Evolutionary conservation across 1,140 invertebrate species (phyloP).

Genomic region (Elymnias hypermnestra): DNA sequence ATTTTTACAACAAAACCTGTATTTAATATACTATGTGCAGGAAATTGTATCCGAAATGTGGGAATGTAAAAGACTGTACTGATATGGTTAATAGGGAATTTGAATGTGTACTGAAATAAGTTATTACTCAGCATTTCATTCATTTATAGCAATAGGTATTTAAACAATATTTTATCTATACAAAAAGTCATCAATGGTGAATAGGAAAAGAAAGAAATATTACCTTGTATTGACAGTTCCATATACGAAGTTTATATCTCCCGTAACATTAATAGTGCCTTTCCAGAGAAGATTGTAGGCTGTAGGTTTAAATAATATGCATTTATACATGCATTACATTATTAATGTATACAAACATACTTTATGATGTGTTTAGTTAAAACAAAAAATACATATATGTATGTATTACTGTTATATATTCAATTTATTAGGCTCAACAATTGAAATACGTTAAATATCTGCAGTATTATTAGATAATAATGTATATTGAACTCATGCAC

Average conservation of each 20-base stretch:
- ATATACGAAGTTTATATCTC: constrained; percentile 22
- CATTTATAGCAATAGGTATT: background rate
- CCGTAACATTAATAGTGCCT: constrained; percentile 65
- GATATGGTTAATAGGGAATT: constrained; percentile 3
- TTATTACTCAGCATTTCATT: background rate
- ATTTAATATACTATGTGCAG: no score
- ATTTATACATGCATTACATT: background rate
- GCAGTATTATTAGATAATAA: constrained; percentile 9
- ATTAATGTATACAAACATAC: no score
- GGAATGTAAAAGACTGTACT: constrained; percentile 45
- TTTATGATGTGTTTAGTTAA: no score
- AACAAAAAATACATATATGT: no score
- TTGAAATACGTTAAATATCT: no score
- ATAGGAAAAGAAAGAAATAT: background rate
- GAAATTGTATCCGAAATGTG: constrained; percentile 29
- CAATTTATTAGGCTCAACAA: no score
- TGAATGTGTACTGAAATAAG: background rate
- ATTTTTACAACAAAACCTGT: constrained; percentile 5
- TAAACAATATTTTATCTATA: background rate
- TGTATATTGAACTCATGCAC: background rate
- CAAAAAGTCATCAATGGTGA: background rate
- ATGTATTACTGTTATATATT: no score
- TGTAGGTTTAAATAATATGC: constrained; percentile 12
- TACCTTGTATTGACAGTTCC: background rate
- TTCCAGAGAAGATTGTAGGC: constrained; percentile 33